Conservation (phyloP, 2,888 invertebrate species). For the Teinopalpus imperialis region DNA sequence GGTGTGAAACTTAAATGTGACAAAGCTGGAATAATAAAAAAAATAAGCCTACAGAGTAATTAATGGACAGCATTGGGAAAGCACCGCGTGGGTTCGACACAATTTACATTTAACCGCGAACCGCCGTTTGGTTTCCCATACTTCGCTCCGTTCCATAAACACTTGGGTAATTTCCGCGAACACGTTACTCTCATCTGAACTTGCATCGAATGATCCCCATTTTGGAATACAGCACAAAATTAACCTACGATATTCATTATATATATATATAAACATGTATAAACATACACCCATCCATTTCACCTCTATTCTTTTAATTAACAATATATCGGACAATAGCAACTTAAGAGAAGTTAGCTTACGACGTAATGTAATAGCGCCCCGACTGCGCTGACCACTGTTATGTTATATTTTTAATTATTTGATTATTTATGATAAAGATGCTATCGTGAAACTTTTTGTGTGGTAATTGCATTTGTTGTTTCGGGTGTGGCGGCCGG, state of each 20-base stretch:
- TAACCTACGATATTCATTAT: constrained; percentile 76
- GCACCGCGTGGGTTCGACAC: constrained; percentile 10
- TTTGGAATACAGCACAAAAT: constrained; percentile 73
- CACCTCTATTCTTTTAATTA: constrained; percentile 53
- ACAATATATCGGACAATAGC: constrained; percentile 61
- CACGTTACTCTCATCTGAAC: constrained; percentile 19
- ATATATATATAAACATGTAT: constrained; percentile 73
- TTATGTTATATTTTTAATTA: constrained; percentile 34
- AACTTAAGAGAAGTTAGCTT: constrained; percentile 69
- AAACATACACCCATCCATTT: constrained; percentile 73
- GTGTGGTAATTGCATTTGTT: constrained; percentile 70
- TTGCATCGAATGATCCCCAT: constrained; percentile 41
- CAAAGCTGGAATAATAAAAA: constrained; percentile 58
- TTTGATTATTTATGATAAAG: constrained; percentile 52
- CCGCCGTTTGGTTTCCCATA: constrained; percentile 29
- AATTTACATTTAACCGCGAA: constrained; percentile 11
- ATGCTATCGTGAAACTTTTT: constrained; percentile 61
- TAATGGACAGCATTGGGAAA: constrained; percentile 33
- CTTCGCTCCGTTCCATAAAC: constrained; percentile 19
- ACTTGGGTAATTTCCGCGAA: background rate
- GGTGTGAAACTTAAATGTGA: constrained; percentile 58
- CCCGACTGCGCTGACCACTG: constrained; percentile 33
- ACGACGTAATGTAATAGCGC: constrained; percentile 36
- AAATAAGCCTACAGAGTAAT: constrained; percentile 52
- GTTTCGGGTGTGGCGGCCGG: constrained; percentile 53